Base-by-base conservation (phyloP, 2,113 vertebrate species). In the Solenodon paradoxus region DNA sequence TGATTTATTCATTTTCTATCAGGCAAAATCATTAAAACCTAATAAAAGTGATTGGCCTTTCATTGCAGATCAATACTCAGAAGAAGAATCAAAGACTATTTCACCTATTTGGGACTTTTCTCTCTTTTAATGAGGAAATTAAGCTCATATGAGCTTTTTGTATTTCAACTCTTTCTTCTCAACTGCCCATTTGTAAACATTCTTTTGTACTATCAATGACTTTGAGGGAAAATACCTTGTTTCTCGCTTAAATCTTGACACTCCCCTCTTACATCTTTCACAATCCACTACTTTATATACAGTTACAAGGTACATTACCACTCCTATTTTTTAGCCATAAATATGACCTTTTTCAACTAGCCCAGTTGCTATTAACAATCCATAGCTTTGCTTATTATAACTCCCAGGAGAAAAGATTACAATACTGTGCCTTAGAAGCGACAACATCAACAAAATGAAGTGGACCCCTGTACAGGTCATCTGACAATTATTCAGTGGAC, bases 81-180 rank as follows among this genome's bases (percentile, higher is more conserved):
- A 53, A 30, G 8, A 38, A 59, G 59, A 85, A 38, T 61, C 22
- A 75, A 89, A 86, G 49, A 64, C 40, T 49, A 2, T 68, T 63
- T 66, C 26, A 61, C 42, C 7, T 79, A 32, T 77, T 59, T 38
- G 22, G 0, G 4, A 32, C 53, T 90, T 66, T 59, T 82, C 96
- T 93, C 68, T 88, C 95, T 84, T 92, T 35, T 47, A 86, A 0
- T 2, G 93, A 94, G 32, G n/a, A 63, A 95, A 87, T 32, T 94
- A 79, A 97, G 51, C 61, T 69, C 40, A 30, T 17, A 72, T 16
- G 22, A 63, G 30, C 57, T 84, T 96, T 83, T 81, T 88, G 30
- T 26, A n/a, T 71, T 61, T 84, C 35, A 40, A 63, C 20, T 92
- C 38, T 57, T 42, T 35, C 74, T 87, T 80, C 1, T 57, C 17